phyloP scores from a whole-genome alignment of 2,797 vertebrate species.

The Otolemur crassicaudatus region DNA sequence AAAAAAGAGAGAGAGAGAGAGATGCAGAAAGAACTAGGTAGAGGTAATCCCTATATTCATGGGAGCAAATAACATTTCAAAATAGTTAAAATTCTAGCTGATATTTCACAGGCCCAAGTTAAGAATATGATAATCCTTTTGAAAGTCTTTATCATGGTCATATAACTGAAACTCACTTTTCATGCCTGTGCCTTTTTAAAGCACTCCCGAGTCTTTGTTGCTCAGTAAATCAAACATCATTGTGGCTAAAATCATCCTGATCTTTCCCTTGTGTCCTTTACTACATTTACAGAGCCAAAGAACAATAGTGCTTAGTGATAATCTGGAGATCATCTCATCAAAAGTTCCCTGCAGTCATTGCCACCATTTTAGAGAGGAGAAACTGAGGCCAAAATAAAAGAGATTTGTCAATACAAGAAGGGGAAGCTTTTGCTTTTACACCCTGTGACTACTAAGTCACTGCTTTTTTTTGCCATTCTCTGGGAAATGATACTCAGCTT shows the following conservation, averaged over 20 bases:
- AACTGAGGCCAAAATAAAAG: neutral
- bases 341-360: neutral
- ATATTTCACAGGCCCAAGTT: neutral
- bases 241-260: neutral
- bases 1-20: neutral
- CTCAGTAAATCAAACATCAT: neutral
- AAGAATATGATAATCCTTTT: neutral
- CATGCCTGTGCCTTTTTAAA: conserved; percentile 7
- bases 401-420: neutral
- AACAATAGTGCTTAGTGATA: neutral
- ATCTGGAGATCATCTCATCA: neutral
- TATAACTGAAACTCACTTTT: neutral
- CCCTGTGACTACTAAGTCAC: neutral
- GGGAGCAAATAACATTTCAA: conserved; percentile 1
- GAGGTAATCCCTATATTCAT: neutral
- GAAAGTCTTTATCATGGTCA: neutral
- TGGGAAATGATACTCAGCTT: neutral
- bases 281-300: neutral
- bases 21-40: neutral
- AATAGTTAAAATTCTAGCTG: neutral
- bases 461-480: neutral
- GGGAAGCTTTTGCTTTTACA: neutral
- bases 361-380: neutral
- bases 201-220: neutral
- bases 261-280: neutral